A percentile compares a stretch with the other conserved stretches of the same genome.
Conservation (phyloP, 2,888 invertebrate genomes). For the Pristionchus japonicus region DNA sequence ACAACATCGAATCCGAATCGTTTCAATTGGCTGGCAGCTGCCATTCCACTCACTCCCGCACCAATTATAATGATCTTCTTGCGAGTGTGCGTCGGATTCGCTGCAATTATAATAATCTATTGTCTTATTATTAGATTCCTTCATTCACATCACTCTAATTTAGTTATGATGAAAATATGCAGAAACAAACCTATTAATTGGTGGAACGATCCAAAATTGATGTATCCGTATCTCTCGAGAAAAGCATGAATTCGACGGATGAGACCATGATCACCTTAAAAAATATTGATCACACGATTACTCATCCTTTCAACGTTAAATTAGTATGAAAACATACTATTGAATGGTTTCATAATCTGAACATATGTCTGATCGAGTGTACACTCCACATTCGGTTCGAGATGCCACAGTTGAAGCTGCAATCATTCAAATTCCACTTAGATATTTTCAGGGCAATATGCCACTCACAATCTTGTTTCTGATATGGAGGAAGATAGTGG, state of each 20-base stretch:
- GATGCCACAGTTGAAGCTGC: constrained; percentile 85
- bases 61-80: constrained; percentile 71
- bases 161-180: too few relatives aligned
- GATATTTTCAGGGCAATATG: not conserved
- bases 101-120: not conserved
- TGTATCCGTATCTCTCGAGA: constrained; percentile 93
- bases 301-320: not conserved
- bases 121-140: not conserved
- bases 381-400: constrained; percentile 92
- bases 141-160: too few relatives aligned
- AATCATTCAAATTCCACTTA: not conserved
- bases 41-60: constrained; percentile 73
- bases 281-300: not conserved
- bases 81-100: not conserved
- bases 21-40: constrained; percentile 69
- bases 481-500: constrained; percentile 34
- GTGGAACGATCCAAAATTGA: constrained; percentile 93
- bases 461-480: constrained; percentile 50
- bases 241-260: constrained; percentile 90
- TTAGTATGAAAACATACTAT: constrained; percentile 76
- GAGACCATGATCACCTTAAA: constrained; percentile 85
- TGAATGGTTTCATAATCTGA: constrained; percentile 89
- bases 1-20: constrained; percentile 71
- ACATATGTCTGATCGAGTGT: constrained; percentile 86
- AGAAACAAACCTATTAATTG: constrained; percentile 48